These are phyloP conservation scores for Tympanoctomys barrerae DNA, from an alignment of 2,797 vertebrate species.

Conservation along the genomic window DNA sequence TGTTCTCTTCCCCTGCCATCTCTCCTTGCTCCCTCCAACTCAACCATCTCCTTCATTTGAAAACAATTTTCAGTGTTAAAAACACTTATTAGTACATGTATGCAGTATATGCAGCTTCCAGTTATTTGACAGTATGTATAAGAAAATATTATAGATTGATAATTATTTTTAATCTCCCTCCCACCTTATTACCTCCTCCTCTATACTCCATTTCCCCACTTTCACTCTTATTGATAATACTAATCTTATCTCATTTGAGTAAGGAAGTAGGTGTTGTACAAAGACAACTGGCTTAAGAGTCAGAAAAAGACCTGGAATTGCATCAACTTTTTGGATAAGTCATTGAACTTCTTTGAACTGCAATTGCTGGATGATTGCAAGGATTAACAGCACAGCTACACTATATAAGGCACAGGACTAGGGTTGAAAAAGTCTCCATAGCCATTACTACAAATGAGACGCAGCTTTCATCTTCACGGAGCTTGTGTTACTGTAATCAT, in stretches of 20 bases:
- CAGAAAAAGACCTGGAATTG: not conserved
- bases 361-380: not conserved
- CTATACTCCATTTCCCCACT: not conserved
- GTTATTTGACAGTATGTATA: not conserved
- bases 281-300: conserved; percentile 24
- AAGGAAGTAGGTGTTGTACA: not conserved
- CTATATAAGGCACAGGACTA: not conserved
- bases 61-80: not conserved
- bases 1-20: not conserved
- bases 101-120: not conserved
- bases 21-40: not conserved
- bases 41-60: not conserved
- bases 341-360: conserved; percentile 58
- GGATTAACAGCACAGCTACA: not conserved
- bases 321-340: conserved; percentile 21
- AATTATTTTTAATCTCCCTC: too few species aligned
- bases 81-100: not conserved
- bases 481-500: not conserved
- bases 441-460: not conserved
- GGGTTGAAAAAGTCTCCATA: not conserved
- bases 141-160: not conserved
- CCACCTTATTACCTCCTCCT: not conserved
- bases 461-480: not conserved
- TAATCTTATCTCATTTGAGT: not conserved
- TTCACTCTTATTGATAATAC: not conserved